Base-by-base conservation (phyloP, 2,113 vertebrate species). In the Tachysurus fulvidraco region DNA sequence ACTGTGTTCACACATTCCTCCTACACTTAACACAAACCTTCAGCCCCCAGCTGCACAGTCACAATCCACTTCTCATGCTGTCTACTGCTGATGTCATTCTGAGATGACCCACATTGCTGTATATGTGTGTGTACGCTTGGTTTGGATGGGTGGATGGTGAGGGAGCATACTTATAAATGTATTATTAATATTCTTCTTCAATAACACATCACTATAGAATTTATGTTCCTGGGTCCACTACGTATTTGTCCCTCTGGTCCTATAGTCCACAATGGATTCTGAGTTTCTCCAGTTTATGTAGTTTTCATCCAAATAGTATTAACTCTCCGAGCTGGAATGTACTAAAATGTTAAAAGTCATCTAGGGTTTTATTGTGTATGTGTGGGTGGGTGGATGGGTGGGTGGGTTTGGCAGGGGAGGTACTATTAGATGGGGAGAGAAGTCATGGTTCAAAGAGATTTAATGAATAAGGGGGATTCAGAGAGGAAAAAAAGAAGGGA, bases 1-100 rank as follows among this genome's bases (percentile, higher is more conserved):
- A 93, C 91, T 73, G 89, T 94, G 92, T 93, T 93, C 91, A 92
- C 88, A 94, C 92, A 94, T 94, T 94, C 94, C 91, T 90, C 36
- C 73, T 52, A 88, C 85, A 90, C 59, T 83, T 83, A 83, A 76
- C 46, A 62, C 87, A 84, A 87, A 83, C 89, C 81, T 83, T 85
- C 76, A 81, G 88, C 82, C 82, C 46, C 69, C 67, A 73, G 55
- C 46, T 74, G 83, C 67, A 83, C 87, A 67, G 55, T 62, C 41
- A 71, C 21, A 41, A 44, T 46, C 69, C 59, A 41, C 12, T 84
- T 81, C 88, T 55, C 79, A 64, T 80, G 52, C 59, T 90, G 86
- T 19, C 28, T 8, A 9, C 76, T 64, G 19, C 14, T 54, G 67
- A 76, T 30, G 65, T 80, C 82, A 89, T 77, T 83, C 54, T 44